These are phyloP conservation scores for Hyles lineata DNA, from an alignment of 2,888 invertebrate species.

Conservation along the genomic window DNA sequence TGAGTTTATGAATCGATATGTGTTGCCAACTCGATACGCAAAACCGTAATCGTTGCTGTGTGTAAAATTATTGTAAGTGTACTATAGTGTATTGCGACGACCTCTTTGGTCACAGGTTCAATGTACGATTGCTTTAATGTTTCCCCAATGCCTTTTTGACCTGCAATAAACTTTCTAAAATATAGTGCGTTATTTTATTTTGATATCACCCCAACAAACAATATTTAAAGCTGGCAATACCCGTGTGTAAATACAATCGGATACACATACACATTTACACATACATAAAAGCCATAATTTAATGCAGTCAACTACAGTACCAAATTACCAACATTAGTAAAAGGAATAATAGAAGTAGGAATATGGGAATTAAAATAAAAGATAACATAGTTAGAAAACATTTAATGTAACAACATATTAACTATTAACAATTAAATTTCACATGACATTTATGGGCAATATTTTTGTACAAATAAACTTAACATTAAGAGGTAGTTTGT, in stretches of 20 bases:
- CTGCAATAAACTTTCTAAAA: constrained; percentile 62
- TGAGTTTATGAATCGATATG: background rate
- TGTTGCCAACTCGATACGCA: constrained; percentile 5
- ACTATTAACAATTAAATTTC: constrained; percentile 9
- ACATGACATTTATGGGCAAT: constrained; percentile 3
- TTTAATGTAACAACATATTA: constrained; percentile 19
- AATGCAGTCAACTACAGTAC: background rate
- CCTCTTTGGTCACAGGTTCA: constrained; percentile 43
- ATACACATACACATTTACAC: no score
- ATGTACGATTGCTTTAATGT: constrained; percentile 62
- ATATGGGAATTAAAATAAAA: background rate
- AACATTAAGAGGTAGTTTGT: constrained; percentile 19
- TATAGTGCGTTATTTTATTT: constrained; percentile 46
- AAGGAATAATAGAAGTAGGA: background rate
- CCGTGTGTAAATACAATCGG: background rate
- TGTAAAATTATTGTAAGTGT: constrained; percentile 24
- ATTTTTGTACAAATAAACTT: constrained; percentile 18
- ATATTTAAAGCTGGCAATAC: background rate
- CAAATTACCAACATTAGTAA: background rate
- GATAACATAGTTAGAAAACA: constrained; percentile 2
- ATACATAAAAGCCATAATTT: background rate
- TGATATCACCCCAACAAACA: background rate
- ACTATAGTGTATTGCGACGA: constrained; percentile 1
- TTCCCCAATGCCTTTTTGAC: constrained; percentile 62
- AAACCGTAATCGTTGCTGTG: background rate